Evolutionary conservation across 1,140 invertebrate species (phyloP), one percentile per base, ranked within the genome.

Genomic region (Drosophila seguyi): DNA sequence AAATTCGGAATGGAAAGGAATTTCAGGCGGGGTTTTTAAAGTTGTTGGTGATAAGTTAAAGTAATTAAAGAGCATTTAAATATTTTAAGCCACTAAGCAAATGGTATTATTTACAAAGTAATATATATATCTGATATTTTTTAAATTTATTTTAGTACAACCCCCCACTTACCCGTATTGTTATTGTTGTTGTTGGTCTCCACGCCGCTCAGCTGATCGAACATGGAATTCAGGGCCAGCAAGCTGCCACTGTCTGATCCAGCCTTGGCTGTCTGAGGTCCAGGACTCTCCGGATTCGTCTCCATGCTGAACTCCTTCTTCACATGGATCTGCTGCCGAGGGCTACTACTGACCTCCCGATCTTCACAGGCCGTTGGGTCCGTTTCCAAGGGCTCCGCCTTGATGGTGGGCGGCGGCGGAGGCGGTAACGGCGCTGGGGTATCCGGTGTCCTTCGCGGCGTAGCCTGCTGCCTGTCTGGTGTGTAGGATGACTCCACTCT

Each of bases 181-280:
- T 60, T 74, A n/a, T 72, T 75, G 39, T 88, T 90, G 39, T 85
- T 86, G 58, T 86, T 91, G 16, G 72, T 18, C 36, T 90, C 84
- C 38, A 66, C 18, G 6, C 59, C 58, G 57, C 66, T 85, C 8
- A 94, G 93, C 83, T 94, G 97, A 92, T 97, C 97, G 78, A 97
- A 97, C 97, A 97, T 97, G n/a, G 97, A 97, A 3, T 96, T 97
- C 0, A 98, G 92, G 0, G 97, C 97, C 18, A 96, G 95, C n/a
- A 97, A 93, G 79, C 97, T 97, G 82, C 97, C 97, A 53, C 82
- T 93, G 55, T 88, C 82, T 20, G 92, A 93, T 13, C 72, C 63
- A 36, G 94, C 87, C 11, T 44, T 93, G 2, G 27, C 18, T 0
- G 48, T 27, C 61, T 59, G 75, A 2, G 95, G 95, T 8, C 95